Evolutionary conservation across 2,888 invertebrate species (phyloP), one percentile per base, ranked within the genome.

Genomic region (Odontocolon sp.): DNA sequence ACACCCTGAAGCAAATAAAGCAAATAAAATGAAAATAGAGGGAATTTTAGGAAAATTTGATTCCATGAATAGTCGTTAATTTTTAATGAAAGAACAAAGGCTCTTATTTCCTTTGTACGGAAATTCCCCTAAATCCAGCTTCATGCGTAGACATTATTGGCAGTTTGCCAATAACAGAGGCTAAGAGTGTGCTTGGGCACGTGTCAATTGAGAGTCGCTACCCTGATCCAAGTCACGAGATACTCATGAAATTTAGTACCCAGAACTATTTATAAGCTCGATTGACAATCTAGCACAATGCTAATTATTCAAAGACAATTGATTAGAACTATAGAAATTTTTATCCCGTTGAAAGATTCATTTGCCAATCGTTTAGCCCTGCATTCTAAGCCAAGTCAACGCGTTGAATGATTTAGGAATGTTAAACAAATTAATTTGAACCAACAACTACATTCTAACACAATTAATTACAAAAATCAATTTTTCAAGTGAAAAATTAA

Each of bases 221-320:
- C 26, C 28, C 31, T 16, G 28, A 40, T 21, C 28, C 68, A 68
- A 69, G 72, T 77, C 66, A 36, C 26, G 50, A 50, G 61, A 72
- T 63, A 21, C 50, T 36, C 50, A 2, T 50, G 45, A 64, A 28
- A 64, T 64, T 64, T 52, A 54, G 36, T 57, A 40, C 36, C 23
- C 26, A 33, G 6, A 11, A 69, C 69, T 77, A 77, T 77, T 77
- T 77, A 64, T 69, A 73, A 69, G 45, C 26, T 8, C 8, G 42
- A 69, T 69, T 63, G 72, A 77, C 45, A 59, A 77, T 73, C 52
- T 73, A 68, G 72, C 52, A 40, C 63, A 11, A 52, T 9, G 57
- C 36, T 52, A 21, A 72, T 72, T 63, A 21, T 28, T 42, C 16
- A 26, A 11, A 36, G 6, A n/a, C 23, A 26, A 47, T 57, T 23